Evolutionary conservation across 2,113 vertebrate species (phyloP), one percentile per base, ranked within the genome.

Genomic region (Hydrochoerus hydrochaeris): DNA sequence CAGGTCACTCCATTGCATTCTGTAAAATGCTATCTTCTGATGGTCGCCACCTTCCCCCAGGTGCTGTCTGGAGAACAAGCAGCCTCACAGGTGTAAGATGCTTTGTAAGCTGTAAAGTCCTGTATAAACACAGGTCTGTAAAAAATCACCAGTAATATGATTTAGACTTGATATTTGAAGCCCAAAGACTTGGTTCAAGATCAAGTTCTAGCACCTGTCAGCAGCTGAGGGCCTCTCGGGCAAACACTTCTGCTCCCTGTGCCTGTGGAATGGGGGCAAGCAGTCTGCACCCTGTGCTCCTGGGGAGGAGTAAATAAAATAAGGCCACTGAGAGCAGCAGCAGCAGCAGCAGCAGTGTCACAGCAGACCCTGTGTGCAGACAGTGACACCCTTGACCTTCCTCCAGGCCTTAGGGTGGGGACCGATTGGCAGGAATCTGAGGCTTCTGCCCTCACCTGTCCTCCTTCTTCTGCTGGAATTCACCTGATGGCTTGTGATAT

Each of bases 371-470:
- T 1, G 1, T 14, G 6, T 10, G 0, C 1, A 5, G 49, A 30
- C 3, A 19, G 28, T 12, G 28, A 0, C 9, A 0, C 5, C 41
- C 16, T 0, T 19, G 52, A 54, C 24, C 10, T 4, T 41, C 1
- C 3, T 41, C 85, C 32, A 0, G 9, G 13, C 0, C 44, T 26
- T 26, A 22, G 49, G 35, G 7, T 19, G 22, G 20, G 24, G 30
- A 10, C 17, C 19, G 0, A 20, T 0, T 2, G 0, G 16, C 20
- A 11, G 24, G 32, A 3, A 13, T 62, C 12, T 0, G 10, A 26
- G 3, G 8, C 14, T 5, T 24, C 90, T 3, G 5, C 20, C 12
- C 10, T n/a, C 20, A 2, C 58, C 49, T 7, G 8, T 26, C 19
- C 80, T n/a, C 35, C 22, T 17, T 26, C 41, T 17, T 10, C 6